These are phyloP conservation scores for Otolemur crassicaudatus DNA, from an alignment of 2,797 vertebrate species.

Conservation along the genomic window DNA sequence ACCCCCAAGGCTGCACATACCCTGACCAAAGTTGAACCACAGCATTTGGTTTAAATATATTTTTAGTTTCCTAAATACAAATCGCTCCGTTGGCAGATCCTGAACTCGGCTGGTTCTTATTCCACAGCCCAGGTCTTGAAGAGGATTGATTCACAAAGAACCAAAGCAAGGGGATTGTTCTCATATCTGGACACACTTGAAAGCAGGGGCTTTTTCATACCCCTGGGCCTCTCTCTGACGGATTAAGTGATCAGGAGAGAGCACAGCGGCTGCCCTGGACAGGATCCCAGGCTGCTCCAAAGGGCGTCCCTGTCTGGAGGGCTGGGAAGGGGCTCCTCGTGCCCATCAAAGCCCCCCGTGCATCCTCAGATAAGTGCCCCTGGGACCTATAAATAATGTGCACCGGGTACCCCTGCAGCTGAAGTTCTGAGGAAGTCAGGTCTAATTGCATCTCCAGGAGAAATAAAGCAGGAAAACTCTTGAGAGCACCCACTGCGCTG, in stretches of 20 bases:
- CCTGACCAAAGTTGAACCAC: rapidly evolving
- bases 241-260: constrained; percentile 52
- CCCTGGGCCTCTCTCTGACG: neutral
- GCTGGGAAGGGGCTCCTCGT: neutral
- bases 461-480: neutral
- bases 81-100: neutral
- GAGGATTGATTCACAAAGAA: neutral
- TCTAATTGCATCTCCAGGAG: neutral
- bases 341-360: rapidly evolving
- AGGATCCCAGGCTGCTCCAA: neutral
- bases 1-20: rapidly evolving
- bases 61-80: neutral
- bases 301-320: neutral
- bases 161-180: neutral
- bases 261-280: neutral
- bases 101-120: constrained; percentile 18
- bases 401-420: too few relatives aligned
- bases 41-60: neutral
- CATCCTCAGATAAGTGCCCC: neutral
- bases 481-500: rapidly evolving
- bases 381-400: rapidly evolving
- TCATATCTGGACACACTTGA: constrained; percentile 49
- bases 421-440: neutral
- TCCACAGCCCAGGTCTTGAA: neutral
- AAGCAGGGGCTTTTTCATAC: neutral